Base-by-base conservation (phyloP, 64 coral and sea anemone genomes). In the Orbicella faveolata region DNA sequence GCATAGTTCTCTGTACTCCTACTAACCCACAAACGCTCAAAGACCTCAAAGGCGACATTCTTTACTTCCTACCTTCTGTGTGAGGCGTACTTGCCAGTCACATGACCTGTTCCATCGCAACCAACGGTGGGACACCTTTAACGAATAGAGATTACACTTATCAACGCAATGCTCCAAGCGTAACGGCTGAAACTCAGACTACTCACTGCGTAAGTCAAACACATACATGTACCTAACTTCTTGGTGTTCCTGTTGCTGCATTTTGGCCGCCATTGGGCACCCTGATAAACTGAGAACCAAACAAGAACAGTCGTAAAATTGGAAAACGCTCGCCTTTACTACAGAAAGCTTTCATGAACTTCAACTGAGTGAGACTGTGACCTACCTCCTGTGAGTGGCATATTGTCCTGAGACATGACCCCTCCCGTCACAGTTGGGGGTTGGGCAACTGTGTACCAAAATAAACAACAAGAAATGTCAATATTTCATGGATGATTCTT, bases 1-100 rank as follows among this genome's bases (percentile, higher is more conserved):
- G 41, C 41, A 48, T 48, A 48, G 41, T 3, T 48, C 41, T 48
- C 37, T 39, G 37, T 39, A 39, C 37, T 39, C 41, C 41, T 48
- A 48, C 41, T 48, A 48, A 39, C 37, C 37, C 37, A 39, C 37
- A 39, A 39, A 39, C 37, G 1, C 37, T 39, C 37, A 39, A 39
- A 10, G 20, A 11, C 55, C 55, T 16, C 11, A 59, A 59, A 61
- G 61, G 78, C 59, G 19, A 35, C 63, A 68, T 68, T 51, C 14
- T 41, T 34, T 72, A 14, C 11, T 23, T 37, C 30, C 70, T 74
- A 96, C 95, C 95, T 96, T 88, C 95, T 87, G 63, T 96, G 95
- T 36, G 95, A 96, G 5, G 95, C 90, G 61, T 96, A 96, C 89
- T 96, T 96, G 33, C 95, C 95, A 33, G 95, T 96, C 72, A 96